Base-by-base conservation (phyloP, 2,113 vertebrate genomes). In the Cichladusa arquata region DNA sequence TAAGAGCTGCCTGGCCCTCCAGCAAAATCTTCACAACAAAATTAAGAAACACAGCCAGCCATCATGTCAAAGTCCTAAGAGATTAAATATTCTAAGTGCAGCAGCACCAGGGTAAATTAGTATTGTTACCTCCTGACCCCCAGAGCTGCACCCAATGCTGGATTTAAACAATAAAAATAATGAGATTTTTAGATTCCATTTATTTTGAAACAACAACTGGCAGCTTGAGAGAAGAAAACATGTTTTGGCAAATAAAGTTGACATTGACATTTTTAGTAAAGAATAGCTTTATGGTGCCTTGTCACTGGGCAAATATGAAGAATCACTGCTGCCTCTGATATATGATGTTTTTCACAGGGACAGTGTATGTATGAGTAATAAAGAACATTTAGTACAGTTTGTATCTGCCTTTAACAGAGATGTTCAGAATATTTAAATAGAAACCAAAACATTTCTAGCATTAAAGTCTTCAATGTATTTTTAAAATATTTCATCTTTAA, bases 111-210 rank as follows among this genome's bases (percentile, higher is more conserved):
- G 93, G 94, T 84, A 93, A 93, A 97, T 96, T 95, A 96, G 76
- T 85, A 93, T 94, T 82, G 89, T 94, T 97, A 87, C 96, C 96
- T 96, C 71, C 86, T 92, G 93, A 96, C 97, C 97, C 71, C 66
- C 26, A 28, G 81, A 84, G 92, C 78, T 88, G 93, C 62, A 91
- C 82, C 86, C 79, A 78, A 1, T 25, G 69, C 86, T 94, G 86
- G 56, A 94, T 97, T 96, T 92, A 97, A 97, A 97, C 96, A 97
- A 97, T 96, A 94, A 94, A 95, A 96, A 93, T 97, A 96, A 97
- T 97, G 97, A 97, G 96, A 96, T 96, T 97, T 95, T 97, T 95
- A 91, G 94, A 86, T 86, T 90, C 81, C 83, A 94, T 95, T 97
- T 97, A 92, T 96, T 97, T 90, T 79, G 76, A 90, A 96, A 97